Evolutionary conservation across 1,140 invertebrate genomes (phyloP).

Genomic region (Spodoptera litura): DNA sequence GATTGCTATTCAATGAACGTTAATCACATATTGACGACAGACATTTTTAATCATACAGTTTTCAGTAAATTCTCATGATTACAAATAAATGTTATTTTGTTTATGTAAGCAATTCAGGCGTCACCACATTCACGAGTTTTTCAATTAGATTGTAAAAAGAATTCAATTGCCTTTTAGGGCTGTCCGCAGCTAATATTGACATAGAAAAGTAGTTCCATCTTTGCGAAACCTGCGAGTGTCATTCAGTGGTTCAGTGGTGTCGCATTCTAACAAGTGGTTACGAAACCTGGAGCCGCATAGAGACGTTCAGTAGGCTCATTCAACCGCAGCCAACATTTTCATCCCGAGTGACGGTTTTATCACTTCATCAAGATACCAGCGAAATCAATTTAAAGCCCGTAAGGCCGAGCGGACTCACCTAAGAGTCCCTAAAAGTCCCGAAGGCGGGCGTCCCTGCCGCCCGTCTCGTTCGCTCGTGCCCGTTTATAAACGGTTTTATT

Average conservation of each 20-base stretch:
- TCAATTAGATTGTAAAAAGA: conserved; percentile 57
- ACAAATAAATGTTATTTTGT: conserved; percentile 30
- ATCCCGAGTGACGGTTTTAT: conserved; percentile 61
- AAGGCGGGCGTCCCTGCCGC: conserved; percentile 81
- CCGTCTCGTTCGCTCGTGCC: conserved; percentile 84
- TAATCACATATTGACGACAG: background rate
- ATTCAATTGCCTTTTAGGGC: conserved; percentile 53
- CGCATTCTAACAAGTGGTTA: conserved; percentile 34
- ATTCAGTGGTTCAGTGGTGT: background rate
- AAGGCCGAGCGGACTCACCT: conserved; percentile 76
- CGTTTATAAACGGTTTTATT: conserved; percentile 86
- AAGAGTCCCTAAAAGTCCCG: conserved; percentile 83
- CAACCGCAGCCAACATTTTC: conserved; percentile 19
- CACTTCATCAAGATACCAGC: conserved; percentile 75
- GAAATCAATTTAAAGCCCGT: conserved; percentile 78
- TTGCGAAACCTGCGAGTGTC: background rate
- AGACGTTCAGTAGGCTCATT: conserved; percentile 40
- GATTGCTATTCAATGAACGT: conserved; percentile 20
- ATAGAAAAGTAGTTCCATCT: background rate
- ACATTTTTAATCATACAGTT: background rate
- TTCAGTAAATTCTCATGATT: conserved; percentile 9
- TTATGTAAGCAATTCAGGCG: conserved; percentile 31
- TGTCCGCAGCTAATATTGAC: conserved; percentile 38
- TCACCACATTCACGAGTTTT: conserved; percentile 47
- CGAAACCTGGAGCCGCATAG: conserved; percentile 6